These are phyloP conservation scores for Bradypodion ventrale DNA, from an alignment of 2,797 vertebrate genomes.

Conservation along the genomic window DNA sequence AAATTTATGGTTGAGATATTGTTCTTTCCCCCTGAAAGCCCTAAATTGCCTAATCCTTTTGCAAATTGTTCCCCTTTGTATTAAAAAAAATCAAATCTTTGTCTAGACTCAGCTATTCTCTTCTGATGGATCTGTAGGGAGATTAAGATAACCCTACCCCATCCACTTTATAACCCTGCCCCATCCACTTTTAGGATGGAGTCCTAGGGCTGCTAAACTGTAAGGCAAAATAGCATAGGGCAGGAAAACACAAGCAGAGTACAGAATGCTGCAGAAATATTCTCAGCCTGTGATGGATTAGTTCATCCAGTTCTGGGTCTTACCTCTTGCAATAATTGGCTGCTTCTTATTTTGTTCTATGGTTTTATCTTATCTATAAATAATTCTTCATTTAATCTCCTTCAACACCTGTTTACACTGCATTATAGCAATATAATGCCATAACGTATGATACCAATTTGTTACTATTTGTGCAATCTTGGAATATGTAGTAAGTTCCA, in stretches of 20 bases:
- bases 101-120: slow-evolving; percentile 78
- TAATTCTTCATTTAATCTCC: neutral
- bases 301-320: neutral
- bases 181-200: slow-evolving; percentile 38
- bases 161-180: slow-evolving; percentile 59
- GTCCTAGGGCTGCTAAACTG: neutral
- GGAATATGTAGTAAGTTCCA: too few species aligned
- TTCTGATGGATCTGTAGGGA: slow-evolving; percentile 70
- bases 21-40: slow-evolving; percentile 61
- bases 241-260: neutral
- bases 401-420: too few species aligned
- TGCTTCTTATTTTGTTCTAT: neutral
- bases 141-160: slow-evolving; percentile 63
- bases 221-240: neutral
- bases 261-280: neutral
- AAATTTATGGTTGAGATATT: slow-evolving; percentile 79
- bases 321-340: too few species aligned
- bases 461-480: too few species aligned
- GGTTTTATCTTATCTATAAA: neutral
- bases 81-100: slow-evolving; percentile 78
- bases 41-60: slow-evolving; percentile 74
- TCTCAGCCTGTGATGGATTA: neutral
- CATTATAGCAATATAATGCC: too few species aligned
- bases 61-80: slow-evolving; percentile 73
- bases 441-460: too few species aligned